These are phyloP conservation scores for Macrochelys suwanniensis DNA, from an alignment of 2,797 vertebrate species.

Conservation along the genomic window DNA sequence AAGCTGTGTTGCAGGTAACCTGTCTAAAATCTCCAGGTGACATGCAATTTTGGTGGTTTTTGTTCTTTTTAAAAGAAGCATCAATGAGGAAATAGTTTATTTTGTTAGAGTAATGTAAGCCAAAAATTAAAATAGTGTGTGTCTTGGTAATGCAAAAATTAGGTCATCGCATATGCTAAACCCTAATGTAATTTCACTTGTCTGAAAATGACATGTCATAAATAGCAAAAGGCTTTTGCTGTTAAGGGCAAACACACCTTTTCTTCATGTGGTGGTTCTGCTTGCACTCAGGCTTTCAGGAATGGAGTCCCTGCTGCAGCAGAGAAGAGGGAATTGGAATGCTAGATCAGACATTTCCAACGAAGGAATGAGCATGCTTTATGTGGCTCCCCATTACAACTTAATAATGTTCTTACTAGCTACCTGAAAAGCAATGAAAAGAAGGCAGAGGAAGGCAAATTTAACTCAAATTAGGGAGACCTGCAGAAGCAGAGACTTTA, in stretches of 20 bases:
- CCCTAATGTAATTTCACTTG: conserved; percentile 50
- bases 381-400: conserved; percentile 40
- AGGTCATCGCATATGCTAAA: conserved; percentile 50
- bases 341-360: conserved; percentile 31
- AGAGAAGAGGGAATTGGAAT: conserved; percentile 48
- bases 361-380: conserved; percentile 23
- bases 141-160: conserved; percentile 16
- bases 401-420: neutral
- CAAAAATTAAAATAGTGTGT: neutral
- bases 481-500: conserved; percentile 13
- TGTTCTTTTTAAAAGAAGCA: neutral
- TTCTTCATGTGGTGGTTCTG: neutral
- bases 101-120: conserved; percentile 33
- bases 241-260: neutral
- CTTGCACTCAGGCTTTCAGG: conserved; percentile 27
- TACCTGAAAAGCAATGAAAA: conserved; percentile 21
- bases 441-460: neutral
- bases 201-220: neutral
- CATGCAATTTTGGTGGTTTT: neutral
- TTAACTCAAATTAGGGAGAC: neutral
- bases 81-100: neutral
- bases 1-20: conserved; percentile 16
- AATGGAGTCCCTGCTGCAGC: neutral
- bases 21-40: conserved; percentile 58
- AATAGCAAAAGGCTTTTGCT: conserved; percentile 16